Conservation (phyloP, 2,888 invertebrate genomes). For the Cremastobaeus sp. region DNA sequence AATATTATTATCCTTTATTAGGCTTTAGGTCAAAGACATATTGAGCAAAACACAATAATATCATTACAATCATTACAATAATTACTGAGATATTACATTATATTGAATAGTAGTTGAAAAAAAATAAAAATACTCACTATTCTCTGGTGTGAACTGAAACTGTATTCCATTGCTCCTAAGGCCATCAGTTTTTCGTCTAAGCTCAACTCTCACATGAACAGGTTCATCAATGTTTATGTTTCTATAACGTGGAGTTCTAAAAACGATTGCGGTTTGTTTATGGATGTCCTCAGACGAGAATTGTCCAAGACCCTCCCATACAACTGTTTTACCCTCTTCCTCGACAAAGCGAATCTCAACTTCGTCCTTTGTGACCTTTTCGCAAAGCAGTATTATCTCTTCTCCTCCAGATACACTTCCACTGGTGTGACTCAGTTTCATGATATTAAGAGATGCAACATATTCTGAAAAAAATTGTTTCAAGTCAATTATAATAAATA, state of each 20-base stretch:
- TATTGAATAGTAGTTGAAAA: not conserved
- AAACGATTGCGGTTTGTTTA: slow-evolving; percentile 92
- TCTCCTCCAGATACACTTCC: slow-evolving; percentile 90
- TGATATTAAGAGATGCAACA: no score
- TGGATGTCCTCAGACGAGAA: slow-evolving; percentile 92
- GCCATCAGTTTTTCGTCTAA: slow-evolving; percentile 90
- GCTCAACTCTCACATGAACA: slow-evolving; percentile 89
- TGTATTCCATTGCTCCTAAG: slow-evolving; percentile 89
- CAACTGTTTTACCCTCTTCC: slow-evolving; percentile 83
- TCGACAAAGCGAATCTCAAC: slow-evolving; percentile 93
- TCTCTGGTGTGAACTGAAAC: slow-evolving; percentile 85
- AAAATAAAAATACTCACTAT: not conserved
- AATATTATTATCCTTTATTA: no score
- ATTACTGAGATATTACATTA: no score
- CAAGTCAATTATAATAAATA: not conserved
- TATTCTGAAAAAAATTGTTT: slow-evolving; percentile 8
- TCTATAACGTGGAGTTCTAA: slow-evolving; percentile 88
- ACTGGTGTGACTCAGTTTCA: slow-evolving; percentile 91
- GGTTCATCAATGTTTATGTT: slow-evolving; percentile 84
- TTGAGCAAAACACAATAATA: no score
- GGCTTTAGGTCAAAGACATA: no score
- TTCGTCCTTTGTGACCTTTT: slow-evolving; percentile 94
- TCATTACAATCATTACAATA: no score
- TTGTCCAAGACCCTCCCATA: slow-evolving; percentile 92
- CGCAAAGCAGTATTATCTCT: slow-evolving; percentile 95